Evolutionary conservation across 2,797 vertebrate species (phyloP).

Genomic region (Acomys russatus): DNA sequence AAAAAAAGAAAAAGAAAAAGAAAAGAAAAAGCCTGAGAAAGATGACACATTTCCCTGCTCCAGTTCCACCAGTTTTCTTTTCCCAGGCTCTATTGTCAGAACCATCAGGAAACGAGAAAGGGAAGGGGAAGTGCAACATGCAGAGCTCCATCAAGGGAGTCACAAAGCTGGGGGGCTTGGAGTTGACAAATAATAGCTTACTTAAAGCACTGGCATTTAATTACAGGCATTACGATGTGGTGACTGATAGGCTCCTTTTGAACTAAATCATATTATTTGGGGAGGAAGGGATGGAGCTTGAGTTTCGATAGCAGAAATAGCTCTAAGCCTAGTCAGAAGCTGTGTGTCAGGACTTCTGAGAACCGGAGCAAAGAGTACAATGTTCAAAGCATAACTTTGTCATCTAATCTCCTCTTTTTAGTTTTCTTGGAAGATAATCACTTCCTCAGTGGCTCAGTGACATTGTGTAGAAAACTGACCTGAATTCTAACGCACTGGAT

Average conservation of each 20-base stretch:
- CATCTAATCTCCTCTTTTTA: constrained; percentile 83
- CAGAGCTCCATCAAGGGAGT: neutral
- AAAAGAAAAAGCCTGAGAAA: neutral
- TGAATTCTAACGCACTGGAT: constrained; percentile 39
- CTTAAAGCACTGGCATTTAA: constrained; percentile 66
- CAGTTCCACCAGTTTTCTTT: too few species aligned
- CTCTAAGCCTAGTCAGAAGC: constrained; percentile 41
- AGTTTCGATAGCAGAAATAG: constrained; percentile 72
- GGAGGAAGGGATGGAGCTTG: constrained; percentile 22
- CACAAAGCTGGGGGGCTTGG: neutral
- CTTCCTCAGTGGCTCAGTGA: constrained; percentile 76
- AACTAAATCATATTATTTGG: constrained; percentile 64
- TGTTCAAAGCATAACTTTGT: constrained; percentile 77
- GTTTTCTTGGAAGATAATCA: constrained; percentile 73
- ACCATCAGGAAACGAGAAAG: neutral
- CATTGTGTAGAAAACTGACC: constrained; percentile 80
- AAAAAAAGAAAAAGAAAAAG: too few species aligned
- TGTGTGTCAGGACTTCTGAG: constrained; percentile 58
- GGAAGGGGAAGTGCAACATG: neutral
- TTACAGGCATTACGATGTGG: constrained; percentile 72
- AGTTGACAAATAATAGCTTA: constrained; percentile 5
- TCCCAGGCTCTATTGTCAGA: neutral
- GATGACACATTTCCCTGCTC: neutral
- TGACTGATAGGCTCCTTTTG: constrained; percentile 66
- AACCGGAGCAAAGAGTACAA: constrained; percentile 80